Base-by-base conservation (phyloP, 2,888 invertebrate genomes). In the Diogma glabrata region DNA sequence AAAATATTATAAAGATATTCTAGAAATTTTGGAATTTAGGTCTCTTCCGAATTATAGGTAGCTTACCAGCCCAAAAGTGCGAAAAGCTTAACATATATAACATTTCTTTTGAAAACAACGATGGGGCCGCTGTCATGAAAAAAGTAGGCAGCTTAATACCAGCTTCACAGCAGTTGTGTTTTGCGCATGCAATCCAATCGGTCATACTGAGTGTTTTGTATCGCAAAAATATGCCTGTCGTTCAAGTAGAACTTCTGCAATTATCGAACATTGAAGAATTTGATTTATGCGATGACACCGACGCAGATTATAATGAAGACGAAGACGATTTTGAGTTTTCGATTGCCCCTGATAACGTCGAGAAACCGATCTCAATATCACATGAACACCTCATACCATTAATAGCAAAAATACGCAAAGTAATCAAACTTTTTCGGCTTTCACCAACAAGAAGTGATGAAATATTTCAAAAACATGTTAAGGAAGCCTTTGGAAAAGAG, bases 41-140 rank as follows among this genome's bases (percentile, higher is more conserved):
- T n/a, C n/a, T n/a, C n/a, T n/a, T n/a, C n/a, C 33, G 33, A 33
- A 33, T 33, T 33, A 33, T 33, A 33, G 33, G 33, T 33, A 33
- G 33, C 10, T 9, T 33, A 28, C 28, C 28, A 28, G 28, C 28
- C 10, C 10, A 28, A 28, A 28, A 28, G 28, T 28, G 28, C 28
- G 10, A 14, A 6, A 33, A 33, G 33, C 4, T 9, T 4, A 33
- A 33, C 12, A 33, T 33, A 7, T 33, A 33, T 9, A 33, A 33
- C 10, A 33, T 33, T 33, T 33, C 10, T 33, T 33, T 33, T 33
- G 33, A 33, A 33, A 33, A 33, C 4, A 4, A 33, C 33, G 28
- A 28, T 28, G 28, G 28, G 28, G 28, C 28, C 28, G 28, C 10
- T 28, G 28, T 10, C 28, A 28, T 28, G 28, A 28, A 28, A 28